Percentiles rank a stretch among this genome's conserved stretches.
Conservation (phyloP, 2,797 vertebrate species). For the Onychomys arenicola region DNA sequence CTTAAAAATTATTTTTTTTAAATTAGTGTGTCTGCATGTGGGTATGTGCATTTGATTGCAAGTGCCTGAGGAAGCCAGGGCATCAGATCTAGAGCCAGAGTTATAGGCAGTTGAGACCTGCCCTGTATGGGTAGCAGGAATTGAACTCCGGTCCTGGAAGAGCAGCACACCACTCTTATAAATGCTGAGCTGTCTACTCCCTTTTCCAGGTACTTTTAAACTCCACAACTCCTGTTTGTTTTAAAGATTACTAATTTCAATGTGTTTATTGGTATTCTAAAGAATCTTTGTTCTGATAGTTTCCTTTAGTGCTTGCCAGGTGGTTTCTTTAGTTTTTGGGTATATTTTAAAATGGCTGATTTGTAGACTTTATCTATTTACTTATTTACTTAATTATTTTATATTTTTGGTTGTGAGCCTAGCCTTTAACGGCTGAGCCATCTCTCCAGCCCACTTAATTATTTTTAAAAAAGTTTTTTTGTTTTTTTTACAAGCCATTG, state of each 20-base stretch:
- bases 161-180: background rate
- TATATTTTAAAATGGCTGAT: background rate
- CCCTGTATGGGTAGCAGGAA: background rate
- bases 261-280: background rate
- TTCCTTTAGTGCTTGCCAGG: background rate
- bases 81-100: background rate
- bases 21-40: background rate
- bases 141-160: background rate
- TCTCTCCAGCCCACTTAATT: too few relatives aligned
- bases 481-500: background rate
- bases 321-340: background rate
- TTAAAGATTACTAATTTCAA: background rate
- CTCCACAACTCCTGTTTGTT: background rate
- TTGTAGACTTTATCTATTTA: background rate
- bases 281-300: background rate
- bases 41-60: background rate
- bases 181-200: background rate
- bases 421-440: too few relatives aligned
- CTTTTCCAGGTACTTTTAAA: slow-evolving; percentile 13
- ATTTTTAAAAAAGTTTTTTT: too few relatives aligned
- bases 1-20: background rate
- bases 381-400: background rate
- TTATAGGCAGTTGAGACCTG: background rate
- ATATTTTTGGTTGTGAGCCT: too few relatives aligned
- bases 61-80: background rate